phyloP scores from a whole-genome alignment of 2,888 invertebrate genomes.

The Dysmachus trigonus region DNA sequence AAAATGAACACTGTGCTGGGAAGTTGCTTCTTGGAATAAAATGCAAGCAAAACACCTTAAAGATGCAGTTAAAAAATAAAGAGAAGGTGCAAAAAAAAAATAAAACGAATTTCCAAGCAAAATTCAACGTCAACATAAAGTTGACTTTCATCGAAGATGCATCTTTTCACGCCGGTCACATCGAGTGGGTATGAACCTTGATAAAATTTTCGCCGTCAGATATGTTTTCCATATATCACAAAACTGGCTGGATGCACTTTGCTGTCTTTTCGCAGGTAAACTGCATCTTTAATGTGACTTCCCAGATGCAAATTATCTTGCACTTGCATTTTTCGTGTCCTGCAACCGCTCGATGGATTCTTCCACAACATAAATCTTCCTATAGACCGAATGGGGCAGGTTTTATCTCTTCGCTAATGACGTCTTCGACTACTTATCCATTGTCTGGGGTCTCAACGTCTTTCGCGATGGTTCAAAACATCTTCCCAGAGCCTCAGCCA shows the following conservation, averaged over 20 bases:
- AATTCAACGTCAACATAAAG: neutral
- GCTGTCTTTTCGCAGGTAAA: neutral
- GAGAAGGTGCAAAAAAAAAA: neutral
- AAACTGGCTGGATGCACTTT: neutral
- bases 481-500: neutral
- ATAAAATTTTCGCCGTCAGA: neutral
- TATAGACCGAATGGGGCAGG: neutral
- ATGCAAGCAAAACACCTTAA: neutral
- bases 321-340: neutral
- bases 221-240: neutral
- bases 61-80: neutral
- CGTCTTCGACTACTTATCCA: neutral
- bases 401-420: neutral
- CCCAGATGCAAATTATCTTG: neutral
- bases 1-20: neutral
- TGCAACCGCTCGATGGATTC: neutral
- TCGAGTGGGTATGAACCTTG: neutral
- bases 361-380: neutral
- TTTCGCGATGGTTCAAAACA: neutral
- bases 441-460: constrained; percentile 8
- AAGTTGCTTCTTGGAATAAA: neutral
- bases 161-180: neutral
- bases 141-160: neutral
- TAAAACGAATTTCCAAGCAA: neutral
- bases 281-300: neutral